Base-by-base conservation (phyloP, 2,797 vertebrate species). In the Lithobates pipiens region DNA sequence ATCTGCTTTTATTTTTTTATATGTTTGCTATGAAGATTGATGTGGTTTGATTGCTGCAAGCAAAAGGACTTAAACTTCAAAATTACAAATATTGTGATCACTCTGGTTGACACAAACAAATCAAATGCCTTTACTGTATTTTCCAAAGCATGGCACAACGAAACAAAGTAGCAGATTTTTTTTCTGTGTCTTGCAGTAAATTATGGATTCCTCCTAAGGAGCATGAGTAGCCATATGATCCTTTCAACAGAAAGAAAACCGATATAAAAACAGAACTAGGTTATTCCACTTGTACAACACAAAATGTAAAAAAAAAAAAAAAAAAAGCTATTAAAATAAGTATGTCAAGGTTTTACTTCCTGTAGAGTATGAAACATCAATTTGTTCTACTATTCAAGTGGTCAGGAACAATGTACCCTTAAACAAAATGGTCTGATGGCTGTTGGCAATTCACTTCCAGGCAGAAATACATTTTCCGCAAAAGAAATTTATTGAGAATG, bases 401-500 rank as follows among this genome's bases (percentile, higher is more conserved):
- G 83, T 93, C 92, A 91, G 92, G 92, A 89, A 88, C 86, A 89
- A 89, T 89, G 84, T 91, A 92, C 91, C 92, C 93, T 93, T 93
- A 89, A 27, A 93, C 91, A 69, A 79, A 92, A 90, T 89, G 92
- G 92, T 91, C 92, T 91, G 92, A 93, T 93, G 88, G 91, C 91
- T 94, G 96, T 96, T 94, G 96, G 96, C 97, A 97, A 99, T 96
- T 97, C 95, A 98, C 94, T 98, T 97, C 97, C 97, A 97, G 94
- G 97, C 98, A 99, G 97, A 98, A 98, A 95, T 95, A 95, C 93
- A 95, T 96, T 97, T 96, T 97, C 97, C 96, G 98, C 97, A 98
- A 97, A 98, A 98, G 97, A 99, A 96, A 99, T 99, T 99, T 99
- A 99, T 99, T 99, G 96, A 99, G 95, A 97, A 96, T 95, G 95